phyloP scores from a whole-genome alignment of 2,113 vertebrate species.

The Cryptomyrus ogoouensis region DNA sequence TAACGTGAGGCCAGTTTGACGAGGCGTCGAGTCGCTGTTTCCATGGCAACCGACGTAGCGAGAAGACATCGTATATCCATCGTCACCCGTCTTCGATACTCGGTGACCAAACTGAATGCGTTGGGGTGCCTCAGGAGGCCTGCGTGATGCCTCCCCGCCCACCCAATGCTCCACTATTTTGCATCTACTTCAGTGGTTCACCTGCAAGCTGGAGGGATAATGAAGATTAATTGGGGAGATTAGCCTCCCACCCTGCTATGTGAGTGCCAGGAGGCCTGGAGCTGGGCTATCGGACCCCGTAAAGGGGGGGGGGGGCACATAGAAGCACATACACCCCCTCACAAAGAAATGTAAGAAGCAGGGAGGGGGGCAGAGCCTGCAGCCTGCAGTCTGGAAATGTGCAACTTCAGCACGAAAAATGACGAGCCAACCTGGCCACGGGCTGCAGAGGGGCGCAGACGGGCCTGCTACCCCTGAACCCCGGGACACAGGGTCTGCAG shows the following conservation, averaged over 20 bases:
- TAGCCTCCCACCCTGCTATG: background rate
- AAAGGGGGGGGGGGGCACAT: background rate
- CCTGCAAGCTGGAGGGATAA: background rate
- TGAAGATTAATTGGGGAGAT: slow-evolving; percentile 11
- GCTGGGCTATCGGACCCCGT: background rate
- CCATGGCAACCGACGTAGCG: background rate
- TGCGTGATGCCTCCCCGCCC: background rate
- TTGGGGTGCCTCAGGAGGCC: background rate
- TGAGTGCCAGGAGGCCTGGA: background rate
- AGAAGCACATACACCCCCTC: background rate
- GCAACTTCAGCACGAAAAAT: background rate
- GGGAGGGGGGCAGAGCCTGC: background rate
- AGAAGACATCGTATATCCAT: background rate
- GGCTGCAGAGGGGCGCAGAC: background rate
- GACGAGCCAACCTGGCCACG: background rate
- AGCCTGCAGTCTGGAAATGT: background rate
- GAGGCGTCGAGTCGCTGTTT: background rate
- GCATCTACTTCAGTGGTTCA: background rate
- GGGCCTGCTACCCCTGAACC: background rate
- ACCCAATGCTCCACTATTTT: background rate
- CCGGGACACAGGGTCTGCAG: background rate
- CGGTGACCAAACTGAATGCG: background rate
- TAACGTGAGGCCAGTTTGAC: background rate
- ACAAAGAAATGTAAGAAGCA: background rate
- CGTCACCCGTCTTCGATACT: background rate